phyloP scores from a whole-genome alignment of 1,140 invertebrate species.

The Leptinotarsa defecta region DNA sequence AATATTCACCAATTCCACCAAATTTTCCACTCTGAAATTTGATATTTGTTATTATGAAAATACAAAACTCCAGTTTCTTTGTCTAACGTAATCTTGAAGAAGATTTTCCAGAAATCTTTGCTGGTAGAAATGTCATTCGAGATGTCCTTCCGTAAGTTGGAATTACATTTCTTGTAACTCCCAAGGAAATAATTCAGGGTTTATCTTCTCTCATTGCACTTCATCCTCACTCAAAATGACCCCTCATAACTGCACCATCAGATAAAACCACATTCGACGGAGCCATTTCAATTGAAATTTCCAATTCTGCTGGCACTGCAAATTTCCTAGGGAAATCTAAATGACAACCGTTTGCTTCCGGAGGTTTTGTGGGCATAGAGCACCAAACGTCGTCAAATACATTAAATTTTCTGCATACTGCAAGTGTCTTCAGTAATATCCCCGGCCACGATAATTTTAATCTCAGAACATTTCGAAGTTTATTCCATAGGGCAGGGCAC shows the following conservation, averaged over 20 bases:
- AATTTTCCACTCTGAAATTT: too few species aligned
- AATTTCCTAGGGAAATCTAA: slow-evolving; percentile 11
- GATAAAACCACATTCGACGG: slow-evolving; percentile 4
- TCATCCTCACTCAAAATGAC: neutral
- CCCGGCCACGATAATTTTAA: slow-evolving; percentile 29
- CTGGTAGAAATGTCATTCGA: too few species aligned
- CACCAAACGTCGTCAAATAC: slow-evolving; percentile 9
- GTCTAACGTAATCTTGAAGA: too few species aligned
- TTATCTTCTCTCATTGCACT: neutral
- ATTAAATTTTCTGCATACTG: slow-evolving; percentile 21
- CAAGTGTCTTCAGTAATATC: slow-evolving; percentile 24
- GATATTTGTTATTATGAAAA: too few species aligned
- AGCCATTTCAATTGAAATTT: slow-evolving; percentile 11
- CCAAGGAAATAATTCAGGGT: neutral
- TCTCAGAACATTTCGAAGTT: slow-evolving; percentile 27
- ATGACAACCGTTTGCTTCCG: slow-evolving; percentile 16
- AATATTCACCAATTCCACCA: too few species aligned
- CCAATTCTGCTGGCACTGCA: slow-evolving; percentile 5
- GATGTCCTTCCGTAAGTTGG: neutral
- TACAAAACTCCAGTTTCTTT: too few species aligned
- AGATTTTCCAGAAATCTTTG: too few species aligned
- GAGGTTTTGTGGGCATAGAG: slow-evolving; percentile 5
- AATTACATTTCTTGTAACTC: neutral
- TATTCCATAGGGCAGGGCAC: slow-evolving; percentile 8
- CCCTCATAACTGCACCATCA: slow-evolving; percentile 2